These are phyloP conservation scores for Rhynchonycteris naso DNA, from an alignment of 2,797 vertebrate species.

Conservation along the genomic window DNA sequence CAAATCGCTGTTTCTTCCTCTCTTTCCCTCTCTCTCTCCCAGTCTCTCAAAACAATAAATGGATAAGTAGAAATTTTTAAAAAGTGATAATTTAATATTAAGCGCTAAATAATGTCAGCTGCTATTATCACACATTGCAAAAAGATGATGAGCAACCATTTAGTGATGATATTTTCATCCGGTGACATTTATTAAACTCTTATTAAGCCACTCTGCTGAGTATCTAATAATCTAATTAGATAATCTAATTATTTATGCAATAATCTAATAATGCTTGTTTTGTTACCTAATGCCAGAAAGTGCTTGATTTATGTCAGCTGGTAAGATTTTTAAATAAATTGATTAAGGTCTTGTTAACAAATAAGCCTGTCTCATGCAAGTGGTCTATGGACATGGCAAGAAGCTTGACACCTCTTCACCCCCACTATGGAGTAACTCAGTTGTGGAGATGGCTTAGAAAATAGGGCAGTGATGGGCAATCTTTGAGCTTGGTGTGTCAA, in stretches of 20 bases:
- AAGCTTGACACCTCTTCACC: background rate
- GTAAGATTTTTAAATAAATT: background rate
- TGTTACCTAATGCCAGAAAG: background rate
- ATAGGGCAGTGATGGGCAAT: no score
- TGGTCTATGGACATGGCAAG: background rate
- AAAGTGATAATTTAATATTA: constrained; percentile 39
- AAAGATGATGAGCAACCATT: background rate
- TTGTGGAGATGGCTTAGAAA: background rate
- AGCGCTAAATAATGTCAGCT: constrained; percentile 36
- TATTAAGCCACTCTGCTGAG: background rate
- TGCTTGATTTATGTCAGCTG: background rate
- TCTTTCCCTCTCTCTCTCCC: no score
- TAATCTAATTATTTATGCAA: no score
- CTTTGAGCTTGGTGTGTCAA: no score
- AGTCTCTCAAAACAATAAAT: no score
- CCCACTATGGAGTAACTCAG: background rate
- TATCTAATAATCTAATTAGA: no score
- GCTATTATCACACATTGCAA: background rate
- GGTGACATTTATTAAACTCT: constrained; percentile 42
- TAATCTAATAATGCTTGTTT: background rate
- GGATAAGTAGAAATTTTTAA: no score
- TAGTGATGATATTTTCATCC: background rate
- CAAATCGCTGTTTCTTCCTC: no score
- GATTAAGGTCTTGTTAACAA: constrained; percentile 6
- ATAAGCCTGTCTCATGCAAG: background rate